These are phyloP conservation scores for Machimus rusticus DNA, from an alignment of 2,888 invertebrate genomes.

Conservation along the genomic window DNA sequence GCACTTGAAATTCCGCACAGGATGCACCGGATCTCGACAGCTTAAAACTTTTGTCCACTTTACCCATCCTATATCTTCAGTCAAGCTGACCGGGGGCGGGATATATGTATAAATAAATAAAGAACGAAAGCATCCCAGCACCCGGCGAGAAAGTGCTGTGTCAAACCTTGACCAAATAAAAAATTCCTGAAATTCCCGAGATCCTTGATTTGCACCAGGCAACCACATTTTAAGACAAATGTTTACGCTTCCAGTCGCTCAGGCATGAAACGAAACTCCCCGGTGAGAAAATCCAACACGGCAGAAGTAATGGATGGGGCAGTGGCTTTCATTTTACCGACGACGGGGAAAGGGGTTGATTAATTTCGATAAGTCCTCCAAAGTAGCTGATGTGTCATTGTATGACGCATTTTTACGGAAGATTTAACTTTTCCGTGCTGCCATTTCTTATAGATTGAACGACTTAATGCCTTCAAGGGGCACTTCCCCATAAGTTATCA, in stretches of 20 bases:
- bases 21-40: slow-evolving; percentile 15
- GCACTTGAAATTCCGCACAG: background rate
- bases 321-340: background rate
- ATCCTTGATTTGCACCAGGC: slow-evolving; percentile 40
- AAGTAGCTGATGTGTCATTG: slow-evolving; percentile 51
- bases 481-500: slow-evolving; percentile 29
- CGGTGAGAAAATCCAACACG: slow-evolving; percentile 14
- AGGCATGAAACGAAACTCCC: slow-evolving; percentile 11
- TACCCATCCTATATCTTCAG: background rate
- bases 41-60: slow-evolving; percentile 1
- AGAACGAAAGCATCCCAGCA: background rate
- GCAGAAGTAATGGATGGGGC: background rate
- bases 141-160: background rate
- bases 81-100: no score
- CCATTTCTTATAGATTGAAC: slow-evolving; percentile 2
- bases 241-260: slow-evolving; percentile 1
- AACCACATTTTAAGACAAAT: slow-evolving; percentile 11
- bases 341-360: slow-evolving; percentile 24
- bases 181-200: slow-evolving; percentile 41
- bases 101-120: background rate
- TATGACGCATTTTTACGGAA: slow-evolving; percentile 55
- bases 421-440: slow-evolving; percentile 56
- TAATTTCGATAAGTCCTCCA: slow-evolving; percentile 46
- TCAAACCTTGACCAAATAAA: slow-evolving; percentile 43
- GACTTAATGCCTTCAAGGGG: slow-evolving; percentile 10